Base-by-base conservation (phyloP, 2,888 invertebrate species). In the Diplolepis rosae region DNA sequence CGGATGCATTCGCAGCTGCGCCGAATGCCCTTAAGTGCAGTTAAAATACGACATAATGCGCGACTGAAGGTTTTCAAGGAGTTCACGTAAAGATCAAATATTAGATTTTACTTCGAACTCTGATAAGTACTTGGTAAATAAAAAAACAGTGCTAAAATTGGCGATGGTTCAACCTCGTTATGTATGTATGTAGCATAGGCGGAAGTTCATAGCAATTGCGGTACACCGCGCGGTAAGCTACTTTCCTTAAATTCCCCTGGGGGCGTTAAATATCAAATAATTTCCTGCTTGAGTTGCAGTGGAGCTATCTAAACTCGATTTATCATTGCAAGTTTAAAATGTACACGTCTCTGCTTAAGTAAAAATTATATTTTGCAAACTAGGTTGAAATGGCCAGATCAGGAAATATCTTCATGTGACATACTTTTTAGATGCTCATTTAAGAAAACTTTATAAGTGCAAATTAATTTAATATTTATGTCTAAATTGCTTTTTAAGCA, bases 1-100 rank as follows among this genome's bases (percentile, higher is more conserved):
- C 79, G 79, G 79, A 79, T 82, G 79, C 80, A 83, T 81, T 82
- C 71, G 77, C 78, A 77, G 73, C 75, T 77, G 75, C 73, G 69
- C 66, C 71, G 67, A 77, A 75, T 72, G 70, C 73, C 70, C 72
- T 70, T 77, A 74, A 71, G 74, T 72, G 76, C 66, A 72, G 74
- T 72, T 76, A 76, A 76, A 72, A 76, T 76, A 74, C 70, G 72
- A 70, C 52, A 68, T 54, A 65, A 30, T 13, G 15, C 50, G 45
- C 52, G 30, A 39, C 30, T 30, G 22, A 32, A 18, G 30, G 30
- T 56, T 56, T 56, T 56, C 32, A 30, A 56, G 35, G 13, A 35
- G 56, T 35, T 22, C 22, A 13, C 11, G 15, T 54, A 15, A 56
- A 56, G 56, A 32, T 18, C 56, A 56, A 56, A 32, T 22, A 56